phyloP scores from a whole-genome alignment of 2,888 invertebrate genomes.

The Sphecodes monilicornis region DNA sequence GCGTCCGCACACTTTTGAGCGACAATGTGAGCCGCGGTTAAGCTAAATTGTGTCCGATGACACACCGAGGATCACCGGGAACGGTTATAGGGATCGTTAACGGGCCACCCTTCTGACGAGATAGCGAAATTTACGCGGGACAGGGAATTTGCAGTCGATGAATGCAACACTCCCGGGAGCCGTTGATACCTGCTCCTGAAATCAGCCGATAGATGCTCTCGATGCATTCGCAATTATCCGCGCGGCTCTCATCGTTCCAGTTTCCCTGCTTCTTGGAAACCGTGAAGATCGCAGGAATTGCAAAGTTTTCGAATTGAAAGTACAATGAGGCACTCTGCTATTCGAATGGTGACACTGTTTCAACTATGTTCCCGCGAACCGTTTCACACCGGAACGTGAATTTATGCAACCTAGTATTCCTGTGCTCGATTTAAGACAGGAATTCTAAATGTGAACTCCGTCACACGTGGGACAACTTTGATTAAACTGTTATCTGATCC shows the following conservation, averaged over 20 bases:
- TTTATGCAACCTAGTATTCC: neutral
- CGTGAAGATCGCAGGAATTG: neutral
- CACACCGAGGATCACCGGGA: conserved; percentile 20
- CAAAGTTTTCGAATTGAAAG: neutral
- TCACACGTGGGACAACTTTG: neutral
- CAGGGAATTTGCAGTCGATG: conserved; percentile 79
- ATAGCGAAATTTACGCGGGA: conserved; percentile 79
- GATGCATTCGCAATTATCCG: conserved; percentile 16
- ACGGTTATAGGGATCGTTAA: conserved; percentile 68
- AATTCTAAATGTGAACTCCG: neutral
- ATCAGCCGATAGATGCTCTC: neutral
- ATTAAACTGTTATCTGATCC: too few relatives aligned
- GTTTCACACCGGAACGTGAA: too few relatives aligned
- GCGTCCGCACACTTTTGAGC: neutral
- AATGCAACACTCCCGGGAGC: conserved; percentile 74
- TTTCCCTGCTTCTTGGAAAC: neutral
- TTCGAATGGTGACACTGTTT: neutral
- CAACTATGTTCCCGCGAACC: neutral
- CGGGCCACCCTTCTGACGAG: conserved; percentile 67
- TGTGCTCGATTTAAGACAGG: neutral
- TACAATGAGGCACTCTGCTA: neutral
- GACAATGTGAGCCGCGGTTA: neutral
- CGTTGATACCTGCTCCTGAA: conserved; percentile 28
- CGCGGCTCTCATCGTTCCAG: neutral
- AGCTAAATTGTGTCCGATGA: neutral